Base-by-base conservation (phyloP, 2,797 vertebrate species). In the Falco peregrinus region DNA sequence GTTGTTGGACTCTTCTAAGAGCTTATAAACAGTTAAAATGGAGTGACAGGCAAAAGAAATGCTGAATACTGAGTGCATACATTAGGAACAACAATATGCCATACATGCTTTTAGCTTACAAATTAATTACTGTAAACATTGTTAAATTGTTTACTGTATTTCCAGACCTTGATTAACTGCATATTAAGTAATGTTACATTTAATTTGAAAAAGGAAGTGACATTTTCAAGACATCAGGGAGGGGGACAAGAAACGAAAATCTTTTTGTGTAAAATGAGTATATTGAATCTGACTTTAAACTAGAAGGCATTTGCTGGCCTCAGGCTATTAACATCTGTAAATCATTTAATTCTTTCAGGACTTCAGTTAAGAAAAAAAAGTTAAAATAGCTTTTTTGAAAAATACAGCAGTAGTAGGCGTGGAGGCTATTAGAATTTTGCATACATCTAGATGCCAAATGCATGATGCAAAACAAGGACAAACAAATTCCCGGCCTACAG, bases 271-370 rank as follows among this genome's bases (percentile, higher is more conserved):
- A 74, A 69, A 95, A 93, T 70, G 47, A 90, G 31, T 39, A 26
- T 86, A 69, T 88, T 91, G 59, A 92, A 69, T 87, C 25, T 93
- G 70, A 86, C 80, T 96, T 89, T 12, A 43, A 81, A 90, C 75
- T 82, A 51, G 70, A 70, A 91, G n/a, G 61, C 84, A 93, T 95
- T 91, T 83, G n/a, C 76, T 97, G 92, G 89, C 90, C 74, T 84
- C 35, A 22, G 71, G 86, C 88, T 80, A 60, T 89, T 82, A 95
- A 89, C 93, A 95, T 95, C 96, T 97, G 87, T 87, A 84, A 82
- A 76, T 78, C 31, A 84, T 95, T 97, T 97, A 61, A 90, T 71
- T 96, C 85, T 85, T 95, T 95, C 57, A 95, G 68, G 61, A 85
- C 82, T 92, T 93, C 47, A 84, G 90, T 95, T 93, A 95, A 96